phyloP scores from a whole-genome alignment of 2,888 invertebrate species.

The Brachynemurus nebulosus region DNA sequence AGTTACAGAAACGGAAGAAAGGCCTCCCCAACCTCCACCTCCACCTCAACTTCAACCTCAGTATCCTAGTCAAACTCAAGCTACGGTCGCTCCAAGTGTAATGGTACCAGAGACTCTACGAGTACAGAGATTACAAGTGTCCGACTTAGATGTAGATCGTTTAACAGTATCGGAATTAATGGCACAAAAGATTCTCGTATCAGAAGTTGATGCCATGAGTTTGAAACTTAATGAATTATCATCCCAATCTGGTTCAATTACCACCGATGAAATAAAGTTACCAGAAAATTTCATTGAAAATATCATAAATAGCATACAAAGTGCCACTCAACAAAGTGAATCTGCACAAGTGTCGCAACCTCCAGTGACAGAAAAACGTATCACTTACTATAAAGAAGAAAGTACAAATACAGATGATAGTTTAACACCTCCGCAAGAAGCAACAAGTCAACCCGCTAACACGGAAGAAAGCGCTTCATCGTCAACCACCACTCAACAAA shows the following conservation, averaged over 20 bases:
- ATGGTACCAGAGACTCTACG: constrained; percentile 18
- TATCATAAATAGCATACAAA: constrained; percentile 38
- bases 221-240: constrained; percentile 58
- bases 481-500: neutral
- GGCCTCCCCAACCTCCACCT: neutral
- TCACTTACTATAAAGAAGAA: constrained; percentile 5
- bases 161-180: constrained; percentile 65
- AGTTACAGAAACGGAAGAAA: neutral
- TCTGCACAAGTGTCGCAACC: constrained; percentile 21
- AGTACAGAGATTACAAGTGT: constrained; percentile 53
- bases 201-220: constrained; percentile 63
- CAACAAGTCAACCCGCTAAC: neutral
- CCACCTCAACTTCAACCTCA: no score
- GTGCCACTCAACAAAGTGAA: constrained; percentile 21
- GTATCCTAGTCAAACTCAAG: neutral
- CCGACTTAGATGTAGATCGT: constrained; percentile 64
- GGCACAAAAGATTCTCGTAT: constrained; percentile 65
- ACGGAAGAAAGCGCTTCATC: neutral
- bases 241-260: constrained; percentile 52
- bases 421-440: neutral
- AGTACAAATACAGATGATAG: constrained; percentile 8
- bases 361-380: constrained; percentile 20
- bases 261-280: constrained; percentile 51
- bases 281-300: constrained; percentile 54
- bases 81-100: constrained; percentile 1